Percentiles rank a stretch among this genome's conserved stretches.
Conservation (phyloP, 2,113 vertebrate species). For the Sigmodon hispidus region DNA sequence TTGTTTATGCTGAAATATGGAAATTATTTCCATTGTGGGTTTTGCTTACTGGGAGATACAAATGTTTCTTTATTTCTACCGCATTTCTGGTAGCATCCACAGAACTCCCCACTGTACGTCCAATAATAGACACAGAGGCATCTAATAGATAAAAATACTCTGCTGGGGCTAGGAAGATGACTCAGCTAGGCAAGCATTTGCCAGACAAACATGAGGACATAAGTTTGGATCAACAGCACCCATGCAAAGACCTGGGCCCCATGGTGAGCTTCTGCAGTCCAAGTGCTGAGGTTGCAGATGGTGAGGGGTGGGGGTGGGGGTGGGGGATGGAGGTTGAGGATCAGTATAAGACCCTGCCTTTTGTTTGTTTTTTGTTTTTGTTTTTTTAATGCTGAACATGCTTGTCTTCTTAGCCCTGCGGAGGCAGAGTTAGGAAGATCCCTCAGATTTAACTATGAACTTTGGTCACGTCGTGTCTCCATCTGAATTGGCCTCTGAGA, state of each 20-base stretch:
- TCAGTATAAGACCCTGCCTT: not conserved
- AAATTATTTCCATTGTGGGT: constrained; percentile 10
- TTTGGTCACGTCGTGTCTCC: not conserved
- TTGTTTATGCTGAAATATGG: not conserved
- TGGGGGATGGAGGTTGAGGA: too few relatives aligned
- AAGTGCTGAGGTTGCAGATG: too few relatives aligned
- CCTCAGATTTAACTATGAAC: not conserved
- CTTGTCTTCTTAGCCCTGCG: not conserved
- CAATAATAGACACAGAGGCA: not conserved
- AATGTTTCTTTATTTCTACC: not conserved
- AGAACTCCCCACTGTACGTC: not conserved
- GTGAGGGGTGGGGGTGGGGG: too few relatives aligned
- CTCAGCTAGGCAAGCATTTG: not conserved
- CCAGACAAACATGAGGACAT: not conserved
- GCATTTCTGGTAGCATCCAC: constrained; percentile 18
- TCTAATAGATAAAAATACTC: not conserved
- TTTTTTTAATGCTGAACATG: not conserved
- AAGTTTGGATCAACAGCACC: not conserved
- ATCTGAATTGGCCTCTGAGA: not conserved
- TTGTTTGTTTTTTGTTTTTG: not conserved
- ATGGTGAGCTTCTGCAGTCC: too few relatives aligned
- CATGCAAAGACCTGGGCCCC: not conserved
- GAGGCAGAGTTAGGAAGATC: not conserved
- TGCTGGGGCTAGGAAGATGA: not conserved
- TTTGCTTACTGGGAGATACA: constrained; percentile 16